These are phyloP conservation scores for Smittia aterrima DNA, from an alignment of 2,888 invertebrate species.

Conservation along the genomic window DNA sequence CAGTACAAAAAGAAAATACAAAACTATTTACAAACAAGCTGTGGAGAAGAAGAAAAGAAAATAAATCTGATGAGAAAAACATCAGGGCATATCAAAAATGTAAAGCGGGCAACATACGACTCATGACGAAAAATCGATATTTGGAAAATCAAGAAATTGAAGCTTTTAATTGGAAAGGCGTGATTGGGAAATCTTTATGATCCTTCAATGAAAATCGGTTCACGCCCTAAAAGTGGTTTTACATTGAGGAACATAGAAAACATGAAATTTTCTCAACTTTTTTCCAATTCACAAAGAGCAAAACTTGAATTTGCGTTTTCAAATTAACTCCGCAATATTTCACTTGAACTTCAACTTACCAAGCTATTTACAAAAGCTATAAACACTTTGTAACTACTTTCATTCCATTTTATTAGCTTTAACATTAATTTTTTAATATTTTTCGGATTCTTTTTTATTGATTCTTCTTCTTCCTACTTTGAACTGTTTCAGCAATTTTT, in stretches of 20 bases:
- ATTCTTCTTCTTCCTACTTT: slow-evolving; percentile 7
- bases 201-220: neutral
- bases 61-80: neutral
- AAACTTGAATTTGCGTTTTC: slow-evolving; percentile 11
- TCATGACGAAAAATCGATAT: slow-evolving; percentile 37
- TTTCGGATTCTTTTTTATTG: neutral
- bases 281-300: slow-evolving; percentile 16
- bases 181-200: neutral
- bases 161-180: neutral
- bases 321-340: neutral
- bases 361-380: slow-evolving; percentile 29
- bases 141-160: neutral
- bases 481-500: neutral
- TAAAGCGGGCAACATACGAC: neutral
- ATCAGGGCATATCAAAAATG: neutral
- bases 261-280: neutral
- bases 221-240: neutral
- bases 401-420: slow-evolving; percentile 26
- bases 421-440: neutral
- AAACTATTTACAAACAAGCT: slow-evolving; percentile 39
- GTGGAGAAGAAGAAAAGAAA: neutral
- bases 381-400: slow-evolving; percentile 29
- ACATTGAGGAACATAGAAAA: neutral
- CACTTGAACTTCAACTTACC: slow-evolving; percentile 11
- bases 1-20: slow-evolving; percentile 17